phyloP scores from a whole-genome alignment of 1,140 invertebrate genomes.

The Acromyrmex heyeri region DNA sequence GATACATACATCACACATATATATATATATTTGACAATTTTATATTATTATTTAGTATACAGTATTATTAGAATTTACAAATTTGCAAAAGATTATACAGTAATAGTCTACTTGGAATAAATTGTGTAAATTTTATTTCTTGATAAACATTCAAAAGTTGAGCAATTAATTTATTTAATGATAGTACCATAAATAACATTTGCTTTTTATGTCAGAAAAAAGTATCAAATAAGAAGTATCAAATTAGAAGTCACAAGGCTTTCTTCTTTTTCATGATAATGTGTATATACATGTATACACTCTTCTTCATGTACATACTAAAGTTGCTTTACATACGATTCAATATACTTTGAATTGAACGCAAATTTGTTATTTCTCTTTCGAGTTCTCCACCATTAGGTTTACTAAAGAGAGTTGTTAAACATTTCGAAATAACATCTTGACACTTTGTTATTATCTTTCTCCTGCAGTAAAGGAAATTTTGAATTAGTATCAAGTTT shows the following conservation, averaged over 20 bases:
- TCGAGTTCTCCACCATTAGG: conserved; percentile 87
- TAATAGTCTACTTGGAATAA: conserved; percentile 1
- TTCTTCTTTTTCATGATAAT: conserved; percentile 10
- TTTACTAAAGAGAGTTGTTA: conserved; percentile 90
- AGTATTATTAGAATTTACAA: conserved; percentile 41
- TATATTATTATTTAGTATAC: background rate
- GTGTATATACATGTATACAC: background rate
- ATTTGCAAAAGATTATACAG: conserved; percentile 7
- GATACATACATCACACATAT: background rate
- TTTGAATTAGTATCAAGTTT: conserved; percentile 39
- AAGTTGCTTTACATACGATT: conserved; percentile 82
- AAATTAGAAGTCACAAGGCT: conserved; percentile 7
- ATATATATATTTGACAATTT: conserved; percentile 6
- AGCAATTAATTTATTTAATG: conserved; percentile 27
- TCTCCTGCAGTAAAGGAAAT: conserved; percentile 84
- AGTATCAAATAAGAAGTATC: background rate
- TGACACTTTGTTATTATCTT: conserved; percentile 89
- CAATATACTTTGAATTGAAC: conserved; percentile 86
- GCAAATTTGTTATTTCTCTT: conserved; percentile 84
- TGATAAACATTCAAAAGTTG: conserved; percentile 40
- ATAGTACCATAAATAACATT: background rate
- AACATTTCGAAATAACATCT: conserved; percentile 89
- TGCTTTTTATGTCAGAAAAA: conserved; percentile 22
- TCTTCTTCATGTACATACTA: background rate
- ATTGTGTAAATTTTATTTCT: conserved; percentile 12